phyloP scores from a whole-genome alignment of 2,888 invertebrate genomes.

The Scotopteryx bipunctaria region DNA sequence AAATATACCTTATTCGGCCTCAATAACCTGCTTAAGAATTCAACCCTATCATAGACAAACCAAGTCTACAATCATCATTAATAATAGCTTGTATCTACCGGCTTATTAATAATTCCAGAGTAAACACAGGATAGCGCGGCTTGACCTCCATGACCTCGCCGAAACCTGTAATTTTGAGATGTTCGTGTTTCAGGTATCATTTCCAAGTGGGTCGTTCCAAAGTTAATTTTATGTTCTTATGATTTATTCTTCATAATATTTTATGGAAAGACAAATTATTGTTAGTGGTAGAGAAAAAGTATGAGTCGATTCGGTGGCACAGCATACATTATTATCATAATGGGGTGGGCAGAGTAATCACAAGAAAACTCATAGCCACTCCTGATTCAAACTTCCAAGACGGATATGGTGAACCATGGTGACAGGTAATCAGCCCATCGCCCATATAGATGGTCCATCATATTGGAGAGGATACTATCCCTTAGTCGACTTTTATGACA shows the following conservation, averaged over 20 bases:
- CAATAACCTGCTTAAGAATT: background rate
- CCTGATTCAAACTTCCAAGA: too few relatives aligned
- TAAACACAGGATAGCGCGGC: slow-evolving; percentile 16
- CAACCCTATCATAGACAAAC: slow-evolving; percentile 17
- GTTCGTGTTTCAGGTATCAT: slow-evolving; percentile 4
- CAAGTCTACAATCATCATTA: slow-evolving; percentile 19
- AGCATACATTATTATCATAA: too few relatives aligned
- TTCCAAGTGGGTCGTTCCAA: background rate
- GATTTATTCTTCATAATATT: background rate
- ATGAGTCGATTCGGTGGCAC: too few relatives aligned
- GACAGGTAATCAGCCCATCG: too few relatives aligned
- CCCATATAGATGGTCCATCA: too few relatives aligned
- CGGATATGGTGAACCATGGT: too few relatives aligned
- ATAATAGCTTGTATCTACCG: slow-evolving; percentile 8
- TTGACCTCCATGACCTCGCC: slow-evolving; percentile 20
- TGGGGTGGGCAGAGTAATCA: too few relatives aligned
- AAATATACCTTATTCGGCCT: background rate
- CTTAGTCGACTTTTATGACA: too few relatives aligned
- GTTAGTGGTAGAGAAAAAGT: too few relatives aligned
- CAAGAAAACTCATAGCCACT: too few relatives aligned
- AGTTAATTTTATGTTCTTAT: background rate
- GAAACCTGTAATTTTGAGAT: slow-evolving; percentile 15
- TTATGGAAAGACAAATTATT: background rate
- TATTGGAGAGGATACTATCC: too few relatives aligned
- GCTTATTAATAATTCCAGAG: slow-evolving; percentile 22